Base-by-base conservation (phyloP, 2,888 invertebrate species). In the Heliconius hortense region DNA sequence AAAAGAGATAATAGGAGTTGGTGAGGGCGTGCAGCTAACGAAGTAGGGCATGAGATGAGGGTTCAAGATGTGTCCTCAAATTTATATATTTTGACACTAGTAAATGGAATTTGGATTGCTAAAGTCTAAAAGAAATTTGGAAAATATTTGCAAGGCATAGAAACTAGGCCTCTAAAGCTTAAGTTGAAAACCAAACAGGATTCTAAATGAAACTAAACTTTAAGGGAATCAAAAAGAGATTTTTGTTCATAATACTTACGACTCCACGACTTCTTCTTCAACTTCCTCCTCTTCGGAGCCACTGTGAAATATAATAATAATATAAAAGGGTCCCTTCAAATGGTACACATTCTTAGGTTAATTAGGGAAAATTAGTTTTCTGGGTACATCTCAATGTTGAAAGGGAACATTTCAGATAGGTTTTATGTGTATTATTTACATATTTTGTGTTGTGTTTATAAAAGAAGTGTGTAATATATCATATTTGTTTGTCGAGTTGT, bases 251-350 rank as follows among this genome's bases (percentile, higher is more conserved):
- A 80, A 84, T 87, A 96, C 96, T 96, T 96, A 96, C 96, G 95
- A 95, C 92, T 95, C 95, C 87, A 93, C 95, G 88, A 96, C 96
- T 96, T 96, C 96, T 96, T 96, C 96, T 94, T 96, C 96, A 87
- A 96, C 96, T 94, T 95, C 95, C 94, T 96, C 96, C 95, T 96
- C 96, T 95, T 97, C 97, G 89, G 94, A 92, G 90, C 94, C 94
- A 94, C 94, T 94, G 93, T 84, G 89, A 85, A 90, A 84, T 81
- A 88, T 81, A 88, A 68, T 84, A 59, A 76, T 69, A 76, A 76
- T 81, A 77, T 76, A 79, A 77, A 73, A 78, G 77, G 69, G 75
- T 73, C 66, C 8, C 76, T 77, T 78, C 78, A 84, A 79, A 39
- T 71, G 60, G 73, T 79, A 79, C 81, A 74, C 80, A 69, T 60